Percentiles rank a stretch among this genome's conserved stretches.
These are phyloP conservation scores for Sebastes schlegelii DNA, from an alignment of 2,113 vertebrate genomes.

Conservation along the genomic window DNA sequence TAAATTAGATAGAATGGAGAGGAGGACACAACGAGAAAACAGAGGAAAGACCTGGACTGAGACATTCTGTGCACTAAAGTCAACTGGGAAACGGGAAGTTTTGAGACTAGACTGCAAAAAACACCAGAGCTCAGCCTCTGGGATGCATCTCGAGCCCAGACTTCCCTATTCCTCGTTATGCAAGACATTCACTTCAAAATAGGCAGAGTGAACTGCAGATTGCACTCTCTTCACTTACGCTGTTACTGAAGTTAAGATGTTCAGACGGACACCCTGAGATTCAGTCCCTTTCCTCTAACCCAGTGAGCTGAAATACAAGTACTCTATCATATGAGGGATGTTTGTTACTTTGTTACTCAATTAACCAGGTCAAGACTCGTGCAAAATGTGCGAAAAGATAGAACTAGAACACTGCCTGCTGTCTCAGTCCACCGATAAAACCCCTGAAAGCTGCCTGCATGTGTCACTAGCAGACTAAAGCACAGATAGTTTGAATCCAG, in stretches of 20 bases:
- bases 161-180: neutral
- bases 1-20: neutral
- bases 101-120: neutral
- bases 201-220: neutral
- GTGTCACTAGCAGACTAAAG: slow-evolving; percentile 39
- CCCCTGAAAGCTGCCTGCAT: neutral
- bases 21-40: neutral
- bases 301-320: no score
- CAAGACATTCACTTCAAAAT: neutral
- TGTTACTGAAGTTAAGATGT: neutral
- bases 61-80: neutral
- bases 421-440: neutral
- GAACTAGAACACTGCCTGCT: neutral
- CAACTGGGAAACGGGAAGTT: neutral
- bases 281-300: neutral
- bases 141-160: neutral
- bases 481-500: slow-evolving; percentile 40
- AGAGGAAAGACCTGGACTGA: neutral
- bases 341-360: neutral
- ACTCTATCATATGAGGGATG: neutral
- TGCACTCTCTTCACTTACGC: neutral
- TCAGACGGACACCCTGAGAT: neutral
- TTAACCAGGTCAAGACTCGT: neutral
- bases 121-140: neutral
- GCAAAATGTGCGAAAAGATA: no score